Evolutionary conservation across 2,113 vertebrate species (phyloP).

Genomic region (Macquaria australasica): DNA sequence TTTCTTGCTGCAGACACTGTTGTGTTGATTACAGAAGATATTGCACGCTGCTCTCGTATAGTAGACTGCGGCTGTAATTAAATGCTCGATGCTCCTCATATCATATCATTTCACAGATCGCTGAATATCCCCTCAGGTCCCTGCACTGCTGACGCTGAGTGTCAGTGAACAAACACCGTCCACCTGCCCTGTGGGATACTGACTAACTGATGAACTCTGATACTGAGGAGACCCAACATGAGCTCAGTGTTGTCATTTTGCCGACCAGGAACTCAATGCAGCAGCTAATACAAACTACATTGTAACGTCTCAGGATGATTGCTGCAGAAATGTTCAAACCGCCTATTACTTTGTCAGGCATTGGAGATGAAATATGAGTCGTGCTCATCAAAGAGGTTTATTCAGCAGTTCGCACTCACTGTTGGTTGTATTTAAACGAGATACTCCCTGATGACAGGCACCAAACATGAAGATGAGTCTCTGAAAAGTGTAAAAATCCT

Average conservation of each 20-base stretch:
- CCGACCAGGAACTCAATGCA: background rate
- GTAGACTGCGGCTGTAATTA: constrained; percentile 45
- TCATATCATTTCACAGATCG: constrained; percentile 58
- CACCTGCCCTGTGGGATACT: constrained; percentile 24
- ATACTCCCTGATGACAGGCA: background rate
- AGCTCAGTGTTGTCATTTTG: background rate
- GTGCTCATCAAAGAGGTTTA: background rate
- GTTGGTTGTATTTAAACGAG: background rate
- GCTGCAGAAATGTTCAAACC: background rate
- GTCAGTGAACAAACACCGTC: background rate
- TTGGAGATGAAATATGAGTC: background rate
- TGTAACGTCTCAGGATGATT: background rate
- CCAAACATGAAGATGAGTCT: background rate
- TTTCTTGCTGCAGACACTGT: background rate
- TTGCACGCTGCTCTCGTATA: background rate
- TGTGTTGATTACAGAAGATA: background rate
- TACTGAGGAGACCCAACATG: background rate
- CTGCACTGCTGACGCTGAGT: background rate
- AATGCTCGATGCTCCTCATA: constrained; percentile 17
- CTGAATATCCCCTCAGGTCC: constrained; percentile 16
- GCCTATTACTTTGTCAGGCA: background rate
- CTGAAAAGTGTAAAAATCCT: background rate
- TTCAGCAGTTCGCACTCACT: background rate
- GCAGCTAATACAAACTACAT: too few species aligned
- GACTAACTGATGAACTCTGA: constrained; percentile 19